Percentiles rank a stretch among this genome's conserved stretches.
Evolutionary conservation across 1,140 invertebrate genomes (phyloP).

Genomic region (Bemisia tabaci): DNA sequence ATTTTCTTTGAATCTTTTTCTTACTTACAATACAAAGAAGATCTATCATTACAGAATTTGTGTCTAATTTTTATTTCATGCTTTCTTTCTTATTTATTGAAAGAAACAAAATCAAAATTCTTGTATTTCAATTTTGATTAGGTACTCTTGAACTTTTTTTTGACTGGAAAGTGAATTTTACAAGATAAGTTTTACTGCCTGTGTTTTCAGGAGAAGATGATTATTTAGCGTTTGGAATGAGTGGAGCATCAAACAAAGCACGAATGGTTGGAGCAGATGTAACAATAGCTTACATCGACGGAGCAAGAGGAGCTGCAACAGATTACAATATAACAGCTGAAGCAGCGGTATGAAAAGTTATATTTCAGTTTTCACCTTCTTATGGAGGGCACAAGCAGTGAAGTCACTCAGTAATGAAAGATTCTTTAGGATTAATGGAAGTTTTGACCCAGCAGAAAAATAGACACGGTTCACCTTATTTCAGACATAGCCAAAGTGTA

Average conservation of each 20-base stretch:
- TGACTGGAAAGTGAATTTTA: too few species aligned
- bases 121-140: too few species aligned
- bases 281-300: constrained; percentile 59
- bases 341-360: constrained; percentile 52
- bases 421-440: not conserved
- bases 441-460: not conserved
- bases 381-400: not conserved
- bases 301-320: constrained; percentile 49
- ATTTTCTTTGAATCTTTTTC: too few species aligned
- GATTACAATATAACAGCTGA: constrained; percentile 79
- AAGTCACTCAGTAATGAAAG: not conserved
- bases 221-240: constrained; percentile 78
- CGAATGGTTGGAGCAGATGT: constrained; percentile 79
- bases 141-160: too few species aligned
- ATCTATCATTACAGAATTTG: too few species aligned
- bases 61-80: too few species aligned
- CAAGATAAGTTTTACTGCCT: too few species aligned
- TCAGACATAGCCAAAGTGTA: not conserved
- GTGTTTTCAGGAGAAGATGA: constrained; percentile 49
- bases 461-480: not conserved
- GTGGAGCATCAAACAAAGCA: constrained; percentile 50
- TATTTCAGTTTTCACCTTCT: too few species aligned
- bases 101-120: too few species aligned
- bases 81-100: too few species aligned
- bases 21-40: too few species aligned